Evolutionary conservation across 53 echinoderm and acorn worm genomes (phyloP).

Genomic region (Paelopatides confundens): DNA sequence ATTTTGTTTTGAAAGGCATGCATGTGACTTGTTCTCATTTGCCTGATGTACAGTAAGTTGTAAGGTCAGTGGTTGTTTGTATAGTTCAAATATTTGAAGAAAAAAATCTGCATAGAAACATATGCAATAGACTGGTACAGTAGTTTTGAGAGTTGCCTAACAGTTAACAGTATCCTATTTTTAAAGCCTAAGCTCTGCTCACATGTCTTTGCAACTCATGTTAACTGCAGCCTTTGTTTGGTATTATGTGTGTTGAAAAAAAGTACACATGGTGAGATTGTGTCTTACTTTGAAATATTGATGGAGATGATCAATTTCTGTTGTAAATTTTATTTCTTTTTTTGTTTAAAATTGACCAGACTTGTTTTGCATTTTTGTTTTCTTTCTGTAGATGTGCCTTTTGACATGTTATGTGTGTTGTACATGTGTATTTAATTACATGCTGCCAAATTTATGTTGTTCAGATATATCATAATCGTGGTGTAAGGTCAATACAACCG

Average conservation of each 20-base stretch:
- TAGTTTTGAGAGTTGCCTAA: background rate
- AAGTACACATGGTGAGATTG: background rate
- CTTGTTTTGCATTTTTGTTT: background rate
- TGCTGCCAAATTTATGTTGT: background rate
- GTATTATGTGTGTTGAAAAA: background rate
- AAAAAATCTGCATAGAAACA: background rate
- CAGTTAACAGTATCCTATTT: background rate
- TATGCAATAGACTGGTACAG: background rate
- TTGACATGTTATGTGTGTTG: background rate
- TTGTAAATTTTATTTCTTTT: background rate
- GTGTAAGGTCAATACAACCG: too few species aligned
- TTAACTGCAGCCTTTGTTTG: background rate
- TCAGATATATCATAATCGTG: too few species aligned
- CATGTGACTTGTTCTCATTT: too few species aligned
- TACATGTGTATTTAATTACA: background rate
- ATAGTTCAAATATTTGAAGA: too few species aligned
- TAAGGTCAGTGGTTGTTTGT: too few species aligned
- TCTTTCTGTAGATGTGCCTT: conserved; percentile 36
- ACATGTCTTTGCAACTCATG: background rate
- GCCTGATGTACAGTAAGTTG: too few species aligned
- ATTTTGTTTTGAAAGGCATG: too few species aligned
- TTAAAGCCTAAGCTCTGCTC: background rate
- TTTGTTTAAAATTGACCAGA: background rate
- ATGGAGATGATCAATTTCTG: background rate
- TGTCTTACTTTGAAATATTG: background rate